Evolutionary conservation across 1,140 invertebrate species (phyloP).

Genomic region (Nomia melanderi): DNA sequence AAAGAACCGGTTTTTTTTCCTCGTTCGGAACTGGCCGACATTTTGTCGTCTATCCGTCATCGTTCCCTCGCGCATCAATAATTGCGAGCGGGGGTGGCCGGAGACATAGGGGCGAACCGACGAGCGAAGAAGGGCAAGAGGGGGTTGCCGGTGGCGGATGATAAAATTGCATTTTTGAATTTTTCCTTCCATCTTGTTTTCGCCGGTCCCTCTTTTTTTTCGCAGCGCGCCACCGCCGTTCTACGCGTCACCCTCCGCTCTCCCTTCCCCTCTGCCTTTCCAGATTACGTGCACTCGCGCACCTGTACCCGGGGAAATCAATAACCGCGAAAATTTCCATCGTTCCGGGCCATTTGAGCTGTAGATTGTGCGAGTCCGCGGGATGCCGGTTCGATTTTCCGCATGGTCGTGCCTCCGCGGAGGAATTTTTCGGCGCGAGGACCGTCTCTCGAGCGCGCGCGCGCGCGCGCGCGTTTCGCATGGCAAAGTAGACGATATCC

Average conservation of each 20-base stretch:
- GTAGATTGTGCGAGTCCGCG: constrained; percentile 65
- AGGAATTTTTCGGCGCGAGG: constrained; percentile 51
- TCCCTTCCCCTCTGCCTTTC: background rate
- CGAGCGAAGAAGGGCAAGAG: too few relatives aligned
- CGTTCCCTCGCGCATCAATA: constrained; percentile 16
- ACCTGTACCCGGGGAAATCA: constrained; percentile 62
- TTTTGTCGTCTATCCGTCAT: constrained; percentile 22
- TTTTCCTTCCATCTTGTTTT: constrained; percentile 42
- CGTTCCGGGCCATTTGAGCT: constrained; percentile 66
- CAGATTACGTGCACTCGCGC: constrained; percentile 51
- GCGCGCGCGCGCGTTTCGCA: background rate
- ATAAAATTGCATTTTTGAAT: constrained; percentile 40
- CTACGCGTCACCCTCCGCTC: background rate
- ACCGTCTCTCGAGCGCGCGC: background rate
- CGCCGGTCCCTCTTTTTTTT: constrained; percentile 1
- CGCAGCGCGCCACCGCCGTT: background rate
- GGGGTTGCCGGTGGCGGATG: background rate
- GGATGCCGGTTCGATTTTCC: constrained; percentile 72
- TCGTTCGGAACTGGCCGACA: background rate
- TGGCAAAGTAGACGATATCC: background rate
- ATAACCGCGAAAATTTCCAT: constrained; percentile 70
- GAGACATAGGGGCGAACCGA: background rate
- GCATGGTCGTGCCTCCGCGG: constrained; percentile 61
- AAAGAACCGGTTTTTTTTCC: constrained; percentile 1
- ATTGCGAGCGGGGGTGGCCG: background rate